phyloP scores from a whole-genome alignment of 2,113 vertebrate genomes.

The Caretta caretta region DNA sequence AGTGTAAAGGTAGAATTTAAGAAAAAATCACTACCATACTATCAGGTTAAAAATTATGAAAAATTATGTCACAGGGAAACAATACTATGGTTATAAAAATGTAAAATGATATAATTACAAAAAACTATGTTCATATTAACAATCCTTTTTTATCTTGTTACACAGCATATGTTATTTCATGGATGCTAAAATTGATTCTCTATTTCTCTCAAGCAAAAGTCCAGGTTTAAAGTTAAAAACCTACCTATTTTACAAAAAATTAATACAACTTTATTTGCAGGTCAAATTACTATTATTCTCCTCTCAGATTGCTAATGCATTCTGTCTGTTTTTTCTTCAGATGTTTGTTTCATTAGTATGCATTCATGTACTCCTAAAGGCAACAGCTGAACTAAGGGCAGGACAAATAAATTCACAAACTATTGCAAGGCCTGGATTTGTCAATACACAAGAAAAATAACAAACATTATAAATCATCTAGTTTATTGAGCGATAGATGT shows the following conservation, averaged over 20 bases:
- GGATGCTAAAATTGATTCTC: not conserved
- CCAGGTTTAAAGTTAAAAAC: not conserved
- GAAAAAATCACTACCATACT: not conserved
- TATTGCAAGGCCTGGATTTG: not conserved
- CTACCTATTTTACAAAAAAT: not conserved
- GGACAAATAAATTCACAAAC: not conserved
- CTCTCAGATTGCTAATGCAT: not conserved
- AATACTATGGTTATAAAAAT: not conserved
- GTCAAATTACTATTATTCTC: not conserved
- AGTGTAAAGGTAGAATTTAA: not conserved
- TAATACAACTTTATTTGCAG: not conserved
- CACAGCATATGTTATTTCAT: not conserved
- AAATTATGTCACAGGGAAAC: not conserved
- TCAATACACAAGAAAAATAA: not conserved
- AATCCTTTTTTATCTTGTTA: not conserved
- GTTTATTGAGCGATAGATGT: fast-evolving
- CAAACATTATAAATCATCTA: not conserved
- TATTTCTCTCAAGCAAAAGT: not conserved
- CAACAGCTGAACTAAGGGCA: not conserved
- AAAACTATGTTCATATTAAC: not conserved
- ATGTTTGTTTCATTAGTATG: not conserved
- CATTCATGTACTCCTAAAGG: not conserved
- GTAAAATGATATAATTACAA: not conserved
- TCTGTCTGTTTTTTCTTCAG: not conserved
- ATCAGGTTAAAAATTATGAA: not conserved